These are phyloP conservation scores for Trichechus manatus DNA, from an alignment of 2,113 vertebrate genomes.

Conservation along the genomic window DNA sequence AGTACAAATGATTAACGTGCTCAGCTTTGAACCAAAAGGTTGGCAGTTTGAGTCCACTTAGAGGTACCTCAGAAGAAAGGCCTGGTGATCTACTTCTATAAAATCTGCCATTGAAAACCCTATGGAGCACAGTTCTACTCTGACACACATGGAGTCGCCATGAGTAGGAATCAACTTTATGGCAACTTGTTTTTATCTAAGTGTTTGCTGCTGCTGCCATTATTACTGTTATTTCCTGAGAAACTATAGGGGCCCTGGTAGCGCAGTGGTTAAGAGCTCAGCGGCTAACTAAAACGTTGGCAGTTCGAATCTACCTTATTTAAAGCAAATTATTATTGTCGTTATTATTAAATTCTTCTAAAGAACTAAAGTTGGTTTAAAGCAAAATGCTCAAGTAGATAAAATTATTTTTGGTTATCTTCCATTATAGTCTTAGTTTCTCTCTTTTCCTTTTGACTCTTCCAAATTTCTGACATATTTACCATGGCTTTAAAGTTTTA, in stretches of 20 bases:
- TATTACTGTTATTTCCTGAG: not conserved
- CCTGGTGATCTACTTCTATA: too few relatives aligned
- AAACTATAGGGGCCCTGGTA: not conserved
- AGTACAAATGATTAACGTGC: too few relatives aligned
- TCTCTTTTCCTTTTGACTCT: constrained; percentile 16
- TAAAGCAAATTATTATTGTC: not conserved
- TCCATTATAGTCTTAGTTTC: not conserved
- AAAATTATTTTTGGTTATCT: constrained; percentile 15
- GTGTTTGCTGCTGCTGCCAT: not conserved
- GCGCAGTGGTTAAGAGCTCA: too few relatives aligned
- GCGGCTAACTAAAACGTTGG: too few relatives aligned
- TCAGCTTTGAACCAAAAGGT: too few relatives aligned
- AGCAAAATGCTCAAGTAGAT: constrained; percentile 13
- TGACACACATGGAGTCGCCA: too few relatives aligned
- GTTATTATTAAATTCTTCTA: not conserved
- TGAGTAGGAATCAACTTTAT: too few relatives aligned
- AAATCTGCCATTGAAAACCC: too few relatives aligned
- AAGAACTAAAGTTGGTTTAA: constrained; percentile 21
- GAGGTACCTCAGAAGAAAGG: too few relatives aligned
- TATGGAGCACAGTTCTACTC: too few relatives aligned
- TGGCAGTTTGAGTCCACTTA: too few relatives aligned
- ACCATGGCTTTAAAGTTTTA: not conserved
- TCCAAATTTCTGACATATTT: not conserved
- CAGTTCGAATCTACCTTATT: not conserved
- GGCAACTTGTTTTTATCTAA: not conserved